A percentile compares a stretch with the other conserved stretches of the same genome.
These are phyloP conservation scores for Machimus rusticus DNA, from an alignment of 2,888 invertebrate species.

Conservation along the genomic window DNA sequence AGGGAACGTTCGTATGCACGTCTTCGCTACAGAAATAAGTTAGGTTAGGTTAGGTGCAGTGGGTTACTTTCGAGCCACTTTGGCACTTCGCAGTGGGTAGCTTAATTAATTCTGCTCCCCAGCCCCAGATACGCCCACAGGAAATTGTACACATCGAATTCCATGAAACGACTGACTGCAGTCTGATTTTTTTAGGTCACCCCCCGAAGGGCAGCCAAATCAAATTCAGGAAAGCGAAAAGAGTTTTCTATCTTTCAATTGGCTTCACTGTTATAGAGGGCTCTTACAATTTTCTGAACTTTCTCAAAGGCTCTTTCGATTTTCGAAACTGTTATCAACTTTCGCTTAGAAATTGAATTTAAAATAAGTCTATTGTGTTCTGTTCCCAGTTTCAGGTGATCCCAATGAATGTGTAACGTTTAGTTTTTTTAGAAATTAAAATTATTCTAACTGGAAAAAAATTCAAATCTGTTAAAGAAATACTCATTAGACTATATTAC, in stretches of 20 bases:
- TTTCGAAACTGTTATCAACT: background rate
- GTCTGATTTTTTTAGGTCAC: background rate
- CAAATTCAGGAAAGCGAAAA: background rate
- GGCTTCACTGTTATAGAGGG: background rate
- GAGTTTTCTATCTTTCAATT: background rate
- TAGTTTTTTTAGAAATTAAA: no score
- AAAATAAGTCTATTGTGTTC: background rate
- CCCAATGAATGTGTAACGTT: no score
- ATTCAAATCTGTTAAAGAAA: no score
- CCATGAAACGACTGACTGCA: background rate
- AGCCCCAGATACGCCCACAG: background rate
- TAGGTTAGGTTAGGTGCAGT: background rate
- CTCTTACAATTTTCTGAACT: background rate
- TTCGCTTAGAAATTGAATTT: background rate
- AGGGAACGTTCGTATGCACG: background rate
- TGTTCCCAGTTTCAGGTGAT: background rate
- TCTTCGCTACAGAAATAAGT: background rate
- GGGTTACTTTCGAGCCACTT: background rate
- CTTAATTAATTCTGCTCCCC: background rate
- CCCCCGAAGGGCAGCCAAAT: background rate
- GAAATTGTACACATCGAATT: background rate
- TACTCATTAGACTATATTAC: no score
- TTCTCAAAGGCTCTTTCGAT: background rate
- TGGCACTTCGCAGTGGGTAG: background rate
- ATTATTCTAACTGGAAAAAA: no score